Evolutionary conservation across 2,888 invertebrate species (phyloP).

Genomic region (Leptarthrus brevirostris): DNA sequence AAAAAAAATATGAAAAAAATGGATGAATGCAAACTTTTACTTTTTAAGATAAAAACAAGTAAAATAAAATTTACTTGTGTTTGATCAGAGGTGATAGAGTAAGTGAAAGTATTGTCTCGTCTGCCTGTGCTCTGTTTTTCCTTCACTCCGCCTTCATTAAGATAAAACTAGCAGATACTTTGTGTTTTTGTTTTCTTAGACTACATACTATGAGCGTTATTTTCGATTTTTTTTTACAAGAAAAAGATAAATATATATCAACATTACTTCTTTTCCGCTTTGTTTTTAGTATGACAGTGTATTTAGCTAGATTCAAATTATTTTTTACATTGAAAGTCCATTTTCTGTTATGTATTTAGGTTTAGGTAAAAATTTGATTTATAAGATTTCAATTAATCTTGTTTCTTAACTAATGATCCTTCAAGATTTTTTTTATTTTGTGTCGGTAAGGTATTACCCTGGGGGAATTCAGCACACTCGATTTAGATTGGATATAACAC

Average conservation of each 20-base stretch:
- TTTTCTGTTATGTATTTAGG: slow-evolving; percentile 44
- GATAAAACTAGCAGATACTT: background rate
- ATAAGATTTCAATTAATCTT: too few species aligned
- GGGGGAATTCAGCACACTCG: too few species aligned
- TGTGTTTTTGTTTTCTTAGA: background rate
- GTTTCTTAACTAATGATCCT: too few species aligned
- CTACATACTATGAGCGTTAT: background rate
- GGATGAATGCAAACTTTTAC: slow-evolving; percentile 15
- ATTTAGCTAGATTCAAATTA: slow-evolving; percentile 41
- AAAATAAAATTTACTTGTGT: background rate
- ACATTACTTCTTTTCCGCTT: background rate
- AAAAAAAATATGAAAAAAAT: background rate
- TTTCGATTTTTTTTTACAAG: background rate
- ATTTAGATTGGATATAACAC: too few species aligned
- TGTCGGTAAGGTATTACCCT: too few species aligned
- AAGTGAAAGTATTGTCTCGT: background rate
- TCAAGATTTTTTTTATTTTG: too few species aligned
- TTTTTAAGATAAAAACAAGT: slow-evolving; percentile 1
- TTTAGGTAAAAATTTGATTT: slow-evolving; percentile 26
- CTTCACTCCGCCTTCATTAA: background rate
- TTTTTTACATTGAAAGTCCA: slow-evolving; percentile 28
- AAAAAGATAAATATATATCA: too few species aligned
- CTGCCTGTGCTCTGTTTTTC: background rate
- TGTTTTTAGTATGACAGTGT: slow-evolving; percentile 10
- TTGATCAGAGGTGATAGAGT: background rate